Evolutionary conservation across 2,888 invertebrate species (phyloP), one percentile per base, ranked within the genome.

Genomic region (Himalopsyche japonica): DNA sequence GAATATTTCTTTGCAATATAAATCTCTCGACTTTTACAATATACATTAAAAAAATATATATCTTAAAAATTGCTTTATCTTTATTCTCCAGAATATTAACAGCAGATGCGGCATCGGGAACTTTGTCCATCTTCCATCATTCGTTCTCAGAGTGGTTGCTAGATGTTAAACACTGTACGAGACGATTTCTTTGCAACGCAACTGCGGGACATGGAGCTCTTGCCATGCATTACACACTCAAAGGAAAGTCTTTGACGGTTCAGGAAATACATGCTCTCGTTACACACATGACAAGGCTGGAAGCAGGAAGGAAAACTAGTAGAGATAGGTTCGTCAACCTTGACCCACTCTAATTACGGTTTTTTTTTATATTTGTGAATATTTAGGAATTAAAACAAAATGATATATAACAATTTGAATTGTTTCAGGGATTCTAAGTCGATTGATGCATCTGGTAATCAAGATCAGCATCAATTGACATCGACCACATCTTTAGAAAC

Each of bases 141-240:
- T 98, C 98, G 86, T 98, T 98, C 90, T 96, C 98, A 32, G 96
- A 97, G 89, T 99, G 99, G 99, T 91, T 99, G 87, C 92, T 97
- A 82, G 99, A 99, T 90, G 98, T 99, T n/a, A 99, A 99, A 90
- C 98, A 99, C 89, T 98, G 98, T 90, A 99, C 98, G 1, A 96
- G 98, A 88, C 96, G 98, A 88, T 99, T 98, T 90, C 93, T 98
- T 87, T 98, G 98, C 90, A 95, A 95, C 87, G 95, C 96, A 10
- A 93, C 94, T 80, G 97, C 97, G 88, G 98, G 98, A 0, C 98
- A 98, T 90, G 96, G 96, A 12, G 96, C 97, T 90, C 93, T 98
- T 64, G 96, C 97, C 27, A 96, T 98, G 95, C 95, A 95, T 89
- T 96, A 97, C 92, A 94, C 95, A 80, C 91, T 96, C 79, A 93